Evolutionary conservation across 2,888 invertebrate genomes (phyloP).

Genomic region (Chalcis sispes): DNA sequence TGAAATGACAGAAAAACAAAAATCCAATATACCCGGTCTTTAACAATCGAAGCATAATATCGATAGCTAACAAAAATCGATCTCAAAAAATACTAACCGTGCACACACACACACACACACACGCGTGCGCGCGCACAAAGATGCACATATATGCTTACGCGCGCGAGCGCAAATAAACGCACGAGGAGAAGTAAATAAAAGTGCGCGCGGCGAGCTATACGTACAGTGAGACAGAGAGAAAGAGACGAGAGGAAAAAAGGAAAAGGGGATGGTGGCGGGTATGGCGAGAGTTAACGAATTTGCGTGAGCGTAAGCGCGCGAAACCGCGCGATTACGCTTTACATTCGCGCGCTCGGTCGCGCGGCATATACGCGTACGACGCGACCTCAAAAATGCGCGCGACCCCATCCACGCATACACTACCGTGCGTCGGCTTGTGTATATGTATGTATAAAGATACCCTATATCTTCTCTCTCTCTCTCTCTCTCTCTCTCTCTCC

Average conservation of each 20-base stretch:
- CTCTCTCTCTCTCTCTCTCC: too few relatives aligned
- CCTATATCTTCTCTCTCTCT: too few relatives aligned
- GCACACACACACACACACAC: too few relatives aligned
- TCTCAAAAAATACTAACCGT: too few relatives aligned
- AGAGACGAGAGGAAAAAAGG: not conserved
- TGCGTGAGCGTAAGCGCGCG: slow-evolving; percentile 30
- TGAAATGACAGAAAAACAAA: too few relatives aligned
- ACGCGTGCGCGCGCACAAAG: not conserved
- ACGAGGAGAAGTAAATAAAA: slow-evolving; percentile 12
- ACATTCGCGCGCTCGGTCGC: not conserved
- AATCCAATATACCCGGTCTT: too few relatives aligned
- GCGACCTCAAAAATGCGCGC: slow-evolving; percentile 29
- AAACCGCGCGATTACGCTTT: slow-evolving; percentile 38
- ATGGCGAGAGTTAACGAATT: slow-evolving; percentile 16
- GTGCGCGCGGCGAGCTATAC: not conserved
- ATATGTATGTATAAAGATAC: too few relatives aligned
- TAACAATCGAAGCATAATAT: too few relatives aligned
- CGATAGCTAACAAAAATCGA: too few relatives aligned
- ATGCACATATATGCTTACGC: not conserved
- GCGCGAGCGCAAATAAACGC: not conserved
- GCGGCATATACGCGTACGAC: not conserved
- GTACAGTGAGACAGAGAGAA: not conserved
- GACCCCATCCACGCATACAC: not conserved
- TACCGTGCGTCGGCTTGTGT: not conserved
- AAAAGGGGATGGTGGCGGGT: not conserved